Conservation (phyloP, 2,888 invertebrate species). For the Portevinia maculata region DNA sequence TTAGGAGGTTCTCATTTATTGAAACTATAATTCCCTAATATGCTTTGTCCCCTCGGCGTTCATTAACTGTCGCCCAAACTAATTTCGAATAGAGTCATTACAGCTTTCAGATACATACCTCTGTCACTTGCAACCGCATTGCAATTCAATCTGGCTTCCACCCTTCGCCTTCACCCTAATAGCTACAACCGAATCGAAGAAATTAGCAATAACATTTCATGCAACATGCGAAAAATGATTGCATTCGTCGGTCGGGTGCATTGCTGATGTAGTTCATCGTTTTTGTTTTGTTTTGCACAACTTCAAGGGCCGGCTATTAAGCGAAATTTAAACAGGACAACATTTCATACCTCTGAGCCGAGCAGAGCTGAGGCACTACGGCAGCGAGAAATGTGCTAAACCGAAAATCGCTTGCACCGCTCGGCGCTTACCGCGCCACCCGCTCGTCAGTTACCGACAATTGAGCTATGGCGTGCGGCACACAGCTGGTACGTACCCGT, state of each 20-base stretch:
- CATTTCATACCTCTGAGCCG: slow-evolving; percentile 10
- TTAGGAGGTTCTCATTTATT: too few relatives aligned
- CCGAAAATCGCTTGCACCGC: slow-evolving; percentile 56
- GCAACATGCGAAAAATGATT: slow-evolving; percentile 71
- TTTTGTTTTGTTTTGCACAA: slow-evolving; percentile 44
- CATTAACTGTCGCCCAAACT: slow-evolving; percentile 68
- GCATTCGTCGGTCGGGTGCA: slow-evolving; percentile 55
- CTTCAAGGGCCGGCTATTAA: slow-evolving; percentile 64
- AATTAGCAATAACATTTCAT: slow-evolving; percentile 70
- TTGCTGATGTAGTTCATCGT: slow-evolving; percentile 42
- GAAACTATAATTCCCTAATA: too few relatives aligned
- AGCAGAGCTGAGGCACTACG: background rate
- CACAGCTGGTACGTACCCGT: slow-evolving; percentile 71
- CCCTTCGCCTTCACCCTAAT: background rate
- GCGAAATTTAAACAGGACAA: slow-evolving; percentile 54
- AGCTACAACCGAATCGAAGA: slow-evolving; percentile 55
- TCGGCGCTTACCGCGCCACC: slow-evolving; percentile 7
- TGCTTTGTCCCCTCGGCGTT: too few relatives aligned
- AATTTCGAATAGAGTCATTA: slow-evolving; percentile 66
- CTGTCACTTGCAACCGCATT: slow-evolving; percentile 44
- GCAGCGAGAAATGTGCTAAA: slow-evolving; percentile 25
- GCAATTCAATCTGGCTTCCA: slow-evolving; percentile 1
- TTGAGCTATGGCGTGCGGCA: slow-evolving; percentile 73
- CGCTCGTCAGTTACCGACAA: slow-evolving; percentile 39
- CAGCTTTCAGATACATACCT: background rate